Evolutionary conservation across 2,797 vertebrate genomes (phyloP).

Genomic region (Tokudaia tokunoshimensis): DNA sequence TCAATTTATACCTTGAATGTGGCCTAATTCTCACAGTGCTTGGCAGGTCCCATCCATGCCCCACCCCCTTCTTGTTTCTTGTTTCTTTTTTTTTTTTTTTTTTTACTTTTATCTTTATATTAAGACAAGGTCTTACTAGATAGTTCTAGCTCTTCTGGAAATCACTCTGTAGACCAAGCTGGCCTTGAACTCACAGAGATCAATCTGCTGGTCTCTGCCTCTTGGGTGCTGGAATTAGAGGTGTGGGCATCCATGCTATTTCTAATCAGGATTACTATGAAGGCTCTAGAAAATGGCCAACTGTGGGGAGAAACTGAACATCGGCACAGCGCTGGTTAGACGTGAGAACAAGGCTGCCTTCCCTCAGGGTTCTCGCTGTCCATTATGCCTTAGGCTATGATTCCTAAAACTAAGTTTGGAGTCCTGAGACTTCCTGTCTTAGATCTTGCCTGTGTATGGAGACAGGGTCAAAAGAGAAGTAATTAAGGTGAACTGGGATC

Average conservation of each 20-base stretch:
- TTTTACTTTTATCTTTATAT: too few relatives aligned
- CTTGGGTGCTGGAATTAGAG: background rate
- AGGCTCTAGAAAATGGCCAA: background rate
- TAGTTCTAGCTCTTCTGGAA: background rate
- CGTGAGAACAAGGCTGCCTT: background rate
- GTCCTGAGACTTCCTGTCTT: background rate
- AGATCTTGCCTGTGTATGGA: background rate
- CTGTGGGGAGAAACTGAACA: background rate
- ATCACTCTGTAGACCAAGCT: background rate
- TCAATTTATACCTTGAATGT: background rate
- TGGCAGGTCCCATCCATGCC: too few relatives aligned
- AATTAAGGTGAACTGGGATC: background rate
- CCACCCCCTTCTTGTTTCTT: too few relatives aligned
- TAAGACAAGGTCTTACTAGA: background rate
- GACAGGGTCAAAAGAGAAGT: background rate
- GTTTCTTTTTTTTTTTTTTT: background rate
- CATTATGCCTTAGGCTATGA: rapidly evolving
- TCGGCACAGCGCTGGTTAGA: background rate
- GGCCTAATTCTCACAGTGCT: background rate
- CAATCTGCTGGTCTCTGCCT: background rate
- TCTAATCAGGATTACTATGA: background rate
- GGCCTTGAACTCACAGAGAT: background rate
- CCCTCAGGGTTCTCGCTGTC: background rate
- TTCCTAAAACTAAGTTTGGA: background rate
- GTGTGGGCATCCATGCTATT: background rate